Evolutionary conservation across 2,888 invertebrate species (phyloP), one percentile per base, ranked within the genome.

Genomic region (Desoria tigrina): DNA sequence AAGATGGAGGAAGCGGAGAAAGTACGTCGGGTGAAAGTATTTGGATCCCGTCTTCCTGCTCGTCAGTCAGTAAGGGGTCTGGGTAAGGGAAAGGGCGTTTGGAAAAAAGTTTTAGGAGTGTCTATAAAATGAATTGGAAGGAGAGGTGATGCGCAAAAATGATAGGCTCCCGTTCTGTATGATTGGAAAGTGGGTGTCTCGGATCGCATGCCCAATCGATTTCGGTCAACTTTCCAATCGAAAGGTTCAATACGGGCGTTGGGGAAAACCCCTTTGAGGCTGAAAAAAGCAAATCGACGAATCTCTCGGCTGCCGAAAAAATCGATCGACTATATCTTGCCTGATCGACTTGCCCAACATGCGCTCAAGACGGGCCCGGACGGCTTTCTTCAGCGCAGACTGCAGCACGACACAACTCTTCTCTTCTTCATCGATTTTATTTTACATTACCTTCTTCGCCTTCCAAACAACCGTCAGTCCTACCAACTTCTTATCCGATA

Each of bases 361-460:
- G 76, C 76, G 76, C 76, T 75, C 72, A 73, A 75, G 73, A 75
- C 73, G 72, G 68, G 72, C 61, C 59, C 58, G 57, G 63, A 57
- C 64, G 71, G 66, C 69, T 71, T 73, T 73, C 73, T 75, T 72
- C 63, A 73, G 75, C 75, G 75, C 75, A 75, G 28, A 57, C 45
- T 21, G 23, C 57, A 42, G 24, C 42, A 18, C 26, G 28, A 37
- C 42, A 63, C 69, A 63, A 60, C 57, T 66, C 66, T 65, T 72
- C 75, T 76, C 76, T 76, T 75, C 75, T 76, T 72, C 76, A 76
- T 76, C 76, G 76, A 76, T 76, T 74, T 75, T 73, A 71, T 73
- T 67, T 70, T 68, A 65, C 66, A 63, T 60, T 67, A 58, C 65
- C 65, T 54, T 55, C 60, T 42, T 59, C 53, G 42, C 62, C 57